These are phyloP conservation scores for Ommatoiulus sabulosus DNA, from an alignment of 2,888 invertebrate species.

Conservation along the genomic window DNA sequence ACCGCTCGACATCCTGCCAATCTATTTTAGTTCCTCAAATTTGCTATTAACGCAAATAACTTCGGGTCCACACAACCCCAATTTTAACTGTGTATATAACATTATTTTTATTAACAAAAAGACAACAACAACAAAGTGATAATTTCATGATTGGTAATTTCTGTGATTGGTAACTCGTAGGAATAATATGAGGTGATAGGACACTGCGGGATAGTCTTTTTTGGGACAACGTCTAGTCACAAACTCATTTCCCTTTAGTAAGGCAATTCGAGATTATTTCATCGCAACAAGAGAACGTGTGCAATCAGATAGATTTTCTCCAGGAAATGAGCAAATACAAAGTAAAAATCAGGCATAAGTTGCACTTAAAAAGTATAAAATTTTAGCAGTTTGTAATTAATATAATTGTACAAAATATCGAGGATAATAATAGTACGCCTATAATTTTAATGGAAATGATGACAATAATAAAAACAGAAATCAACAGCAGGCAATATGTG, in stretches of 20 bases:
- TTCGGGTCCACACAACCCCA: not conserved
- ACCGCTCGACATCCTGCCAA: too few relatives aligned
- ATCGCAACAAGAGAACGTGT: not conserved
- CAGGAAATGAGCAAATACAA: not conserved
- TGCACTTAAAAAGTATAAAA: conserved; percentile 13
- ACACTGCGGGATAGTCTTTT: not conserved
- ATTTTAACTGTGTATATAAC: not conserved
- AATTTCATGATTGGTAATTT: not conserved
- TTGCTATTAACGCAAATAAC: not conserved
- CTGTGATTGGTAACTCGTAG: not conserved
- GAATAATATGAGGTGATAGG: not conserved
- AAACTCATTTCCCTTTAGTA: not conserved
- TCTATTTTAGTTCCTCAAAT: too few relatives aligned
- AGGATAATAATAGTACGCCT: conserved; percentile 17
- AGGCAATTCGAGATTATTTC: not conserved
- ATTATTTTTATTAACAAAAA: not conserved
- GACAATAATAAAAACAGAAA: not conserved
- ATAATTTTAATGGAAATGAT: not conserved
- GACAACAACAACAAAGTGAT: not conserved
- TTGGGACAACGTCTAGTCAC: not conserved
- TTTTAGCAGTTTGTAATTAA: not conserved
- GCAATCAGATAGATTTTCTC: not conserved
- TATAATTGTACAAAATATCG: conserved; percentile 18
- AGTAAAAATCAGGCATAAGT: not conserved
- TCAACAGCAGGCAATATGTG: not conserved